phyloP scores from a whole-genome alignment of 37 sponge, comb jelly and placozoan genomes.

The Oscarella lobularis region DNA sequence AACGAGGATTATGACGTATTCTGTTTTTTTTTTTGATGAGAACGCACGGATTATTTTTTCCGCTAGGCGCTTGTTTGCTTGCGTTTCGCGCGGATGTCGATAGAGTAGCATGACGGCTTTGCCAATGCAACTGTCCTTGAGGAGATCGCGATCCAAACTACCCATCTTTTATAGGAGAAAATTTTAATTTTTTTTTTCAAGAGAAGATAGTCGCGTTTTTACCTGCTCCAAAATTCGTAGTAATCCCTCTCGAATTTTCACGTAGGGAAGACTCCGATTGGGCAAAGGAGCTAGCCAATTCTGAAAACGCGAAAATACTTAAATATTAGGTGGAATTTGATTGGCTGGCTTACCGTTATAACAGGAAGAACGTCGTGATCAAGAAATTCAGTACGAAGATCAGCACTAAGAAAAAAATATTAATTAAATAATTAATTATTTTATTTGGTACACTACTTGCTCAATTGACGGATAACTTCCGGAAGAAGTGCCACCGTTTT shows the following conservation, averaged over 20 bases:
- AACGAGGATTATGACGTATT: too few relatives aligned
- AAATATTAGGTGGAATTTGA: too few relatives aligned
- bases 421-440: too few relatives aligned
- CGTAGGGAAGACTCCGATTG: conserved; percentile 89
- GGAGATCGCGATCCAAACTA: conserved; percentile 34
- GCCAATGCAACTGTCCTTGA: conserved; percentile 88
- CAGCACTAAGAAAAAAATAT: too few relatives aligned
- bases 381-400: too few relatives aligned
- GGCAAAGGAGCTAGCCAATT: conserved; percentile 94
- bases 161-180: conserved; percentile 17
- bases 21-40: too few relatives aligned
- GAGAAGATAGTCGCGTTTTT: neutral
- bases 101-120: conserved; percentile 94
- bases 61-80: conserved; percentile 76
- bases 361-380: too few relatives aligned
- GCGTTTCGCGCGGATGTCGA: conserved; percentile 84
- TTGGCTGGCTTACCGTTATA: too few relatives aligned
- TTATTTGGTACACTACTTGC: too few relatives aligned
- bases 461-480: too few relatives aligned
- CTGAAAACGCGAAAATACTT: too few relatives aligned
- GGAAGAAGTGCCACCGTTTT: too few relatives aligned
- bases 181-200: conserved; percentile 11
- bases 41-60: conserved; percentile 80
- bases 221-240: conserved; percentile 16
- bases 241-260: conserved; percentile 70